Conservation (phyloP, 1,140 invertebrate genomes). For the Lucilia cuprina region DNA sequence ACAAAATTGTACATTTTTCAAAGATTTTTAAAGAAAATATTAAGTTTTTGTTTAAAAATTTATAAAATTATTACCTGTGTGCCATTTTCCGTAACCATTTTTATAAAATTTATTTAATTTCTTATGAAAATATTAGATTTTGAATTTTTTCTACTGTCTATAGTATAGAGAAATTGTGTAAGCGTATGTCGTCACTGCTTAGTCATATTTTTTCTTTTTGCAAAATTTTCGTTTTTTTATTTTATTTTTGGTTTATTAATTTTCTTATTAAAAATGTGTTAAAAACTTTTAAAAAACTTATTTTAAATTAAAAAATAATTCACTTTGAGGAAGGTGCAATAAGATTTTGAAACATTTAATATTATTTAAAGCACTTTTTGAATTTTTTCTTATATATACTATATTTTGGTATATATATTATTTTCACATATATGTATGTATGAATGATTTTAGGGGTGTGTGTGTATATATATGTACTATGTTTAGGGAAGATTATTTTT, state of each 20-base stretch:
- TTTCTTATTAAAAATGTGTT: background rate
- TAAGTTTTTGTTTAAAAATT: background rate
- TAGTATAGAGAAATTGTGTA: conserved; percentile 60
- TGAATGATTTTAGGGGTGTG: conserved; percentile 12
- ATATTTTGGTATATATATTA: conserved; percentile 49
- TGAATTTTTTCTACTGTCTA: conserved; percentile 19
- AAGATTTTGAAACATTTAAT: conserved; percentile 36
- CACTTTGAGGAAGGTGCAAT: background rate
- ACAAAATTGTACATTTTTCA: conserved; percentile 33
- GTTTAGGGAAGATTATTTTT: conserved; percentile 34
- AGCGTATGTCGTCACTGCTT: conserved; percentile 61
- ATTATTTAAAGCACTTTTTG: conserved; percentile 46
- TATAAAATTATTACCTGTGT: conserved; percentile 53
- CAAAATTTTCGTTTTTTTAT: conserved; percentile 35
- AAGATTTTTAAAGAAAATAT: conserved; percentile 37
- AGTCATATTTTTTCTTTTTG: conserved; percentile 54
- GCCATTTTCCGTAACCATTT: conserved; percentile 62
- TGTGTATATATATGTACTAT: conserved; percentile 38
- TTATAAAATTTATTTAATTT: conserved; percentile 43
- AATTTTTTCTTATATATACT: conserved; percentile 58
- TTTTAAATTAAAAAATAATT: conserved; percentile 20
- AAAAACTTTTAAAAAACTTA: background rate
- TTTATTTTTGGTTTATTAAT: conserved; percentile 19
- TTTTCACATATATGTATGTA: conserved; percentile 25
- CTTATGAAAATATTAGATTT: conserved; percentile 36